A percentile compares a stretch with the other conserved stretches of the same genome.
Evolutionary conservation across 2,113 vertebrate species (phyloP).

Genomic region (Thryonomys swinderianus): DNA sequence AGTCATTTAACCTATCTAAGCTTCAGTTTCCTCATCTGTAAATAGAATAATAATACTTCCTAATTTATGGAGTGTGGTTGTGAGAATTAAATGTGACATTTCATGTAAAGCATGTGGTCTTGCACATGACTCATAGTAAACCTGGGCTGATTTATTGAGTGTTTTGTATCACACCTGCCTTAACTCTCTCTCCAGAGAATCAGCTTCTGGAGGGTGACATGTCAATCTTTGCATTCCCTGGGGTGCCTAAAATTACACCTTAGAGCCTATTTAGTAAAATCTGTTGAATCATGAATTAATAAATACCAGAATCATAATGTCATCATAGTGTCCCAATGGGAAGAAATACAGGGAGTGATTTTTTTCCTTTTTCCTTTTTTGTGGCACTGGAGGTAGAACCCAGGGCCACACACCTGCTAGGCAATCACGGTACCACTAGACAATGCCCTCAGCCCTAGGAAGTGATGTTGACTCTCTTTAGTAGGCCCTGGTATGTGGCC

Average conservation of each 20-base stretch:
- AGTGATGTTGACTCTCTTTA: background rate
- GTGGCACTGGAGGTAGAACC: background rate
- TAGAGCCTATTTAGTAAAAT: background rate
- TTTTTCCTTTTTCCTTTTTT: background rate
- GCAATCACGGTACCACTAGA: background rate
- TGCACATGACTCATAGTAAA: accelerated
- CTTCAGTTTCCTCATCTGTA: background rate
- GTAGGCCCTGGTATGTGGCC: background rate
- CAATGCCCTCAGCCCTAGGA: background rate
- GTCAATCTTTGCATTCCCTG: background rate
- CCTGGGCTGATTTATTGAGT: background rate
- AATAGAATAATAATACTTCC: background rate
- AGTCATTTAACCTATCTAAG: background rate
- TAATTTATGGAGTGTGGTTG: background rate
- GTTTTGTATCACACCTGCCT: background rate
- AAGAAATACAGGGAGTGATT: background rate
- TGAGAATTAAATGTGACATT: background rate
- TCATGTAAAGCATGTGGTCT: background rate
- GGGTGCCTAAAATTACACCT: background rate
- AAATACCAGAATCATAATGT: background rate
- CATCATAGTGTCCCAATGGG: background rate
- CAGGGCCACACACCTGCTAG: background rate
- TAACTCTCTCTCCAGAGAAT: background rate
- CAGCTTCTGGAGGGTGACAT: background rate
- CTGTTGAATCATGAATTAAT: constrained; percentile 10